phyloP scores from a whole-genome alignment of 2,113 vertebrate species.

The Apistogramma diplotaenia region DNA sequence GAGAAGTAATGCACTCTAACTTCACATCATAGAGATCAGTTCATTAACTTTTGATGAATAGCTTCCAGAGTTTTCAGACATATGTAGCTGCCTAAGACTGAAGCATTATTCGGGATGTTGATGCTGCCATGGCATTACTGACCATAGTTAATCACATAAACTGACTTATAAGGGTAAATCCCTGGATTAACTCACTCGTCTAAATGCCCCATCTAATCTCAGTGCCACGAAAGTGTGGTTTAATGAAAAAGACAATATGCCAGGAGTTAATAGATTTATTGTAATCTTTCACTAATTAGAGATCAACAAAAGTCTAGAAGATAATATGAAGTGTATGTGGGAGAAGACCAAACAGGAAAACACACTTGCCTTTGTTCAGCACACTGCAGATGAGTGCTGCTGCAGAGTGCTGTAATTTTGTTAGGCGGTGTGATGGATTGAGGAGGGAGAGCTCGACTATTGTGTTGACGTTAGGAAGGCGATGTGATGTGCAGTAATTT shows the following conservation, averaged over 20 bases:
- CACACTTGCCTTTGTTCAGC: background rate
- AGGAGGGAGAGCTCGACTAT: background rate
- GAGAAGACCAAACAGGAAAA: background rate
- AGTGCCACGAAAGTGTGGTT: background rate
- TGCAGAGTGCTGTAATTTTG: conserved; percentile 16
- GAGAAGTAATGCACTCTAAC: background rate
- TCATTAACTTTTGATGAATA: background rate
- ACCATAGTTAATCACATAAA: conserved; percentile 33
- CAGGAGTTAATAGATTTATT: background rate
- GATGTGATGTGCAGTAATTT: background rate
- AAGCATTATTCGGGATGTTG: background rate
- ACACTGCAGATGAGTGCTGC: background rate
- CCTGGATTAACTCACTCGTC: conserved; percentile 35
- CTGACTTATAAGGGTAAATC: conserved; percentile 31
- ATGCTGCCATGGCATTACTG: conserved; percentile 33
- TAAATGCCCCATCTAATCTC: conserved; percentile 28
- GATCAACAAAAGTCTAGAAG: background rate
- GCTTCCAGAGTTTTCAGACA: background rate
- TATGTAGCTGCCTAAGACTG: background rate
- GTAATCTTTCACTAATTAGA: conserved; percentile 4
- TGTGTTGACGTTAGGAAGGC: background rate
- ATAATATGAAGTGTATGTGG: background rate
- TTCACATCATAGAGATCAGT: background rate
- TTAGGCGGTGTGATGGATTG: conserved; percentile 11
- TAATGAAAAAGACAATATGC: background rate